Percentiles rank a stretch among this genome's conserved stretches.
These are phyloP conservation scores for Melanaphis sacchari DNA, from an alignment of 1,140 invertebrate species.

Conservation along the genomic window DNA sequence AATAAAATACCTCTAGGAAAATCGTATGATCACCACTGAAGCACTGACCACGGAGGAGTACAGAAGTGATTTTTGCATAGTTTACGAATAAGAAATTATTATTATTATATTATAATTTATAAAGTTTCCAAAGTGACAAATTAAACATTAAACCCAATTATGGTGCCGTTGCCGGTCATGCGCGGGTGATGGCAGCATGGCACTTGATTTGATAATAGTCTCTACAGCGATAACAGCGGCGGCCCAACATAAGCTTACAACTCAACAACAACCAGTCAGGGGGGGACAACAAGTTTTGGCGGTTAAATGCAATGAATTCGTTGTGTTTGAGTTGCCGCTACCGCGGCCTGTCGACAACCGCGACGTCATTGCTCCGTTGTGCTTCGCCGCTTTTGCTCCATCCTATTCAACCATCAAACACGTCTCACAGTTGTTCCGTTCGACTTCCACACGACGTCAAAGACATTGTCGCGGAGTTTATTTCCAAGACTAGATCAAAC, in stretches of 20 bases:
- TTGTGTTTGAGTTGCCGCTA: background rate
- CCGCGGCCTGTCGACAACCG: background rate
- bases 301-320: conserved; percentile 34
- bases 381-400: background rate
- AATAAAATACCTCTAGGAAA: too few relatives aligned
- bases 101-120: too few relatives aligned
- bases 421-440: too few relatives aligned
- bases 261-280: background rate
- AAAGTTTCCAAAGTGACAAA: too few relatives aligned
- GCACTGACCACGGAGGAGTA: too few relatives aligned
- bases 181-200: background rate
- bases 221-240: background rate
- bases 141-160: background rate
- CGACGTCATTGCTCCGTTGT: background rate
- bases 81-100: background rate
- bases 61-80: background rate
- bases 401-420: background rate
- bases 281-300: conserved; percentile 20
- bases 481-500: background rate
- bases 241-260: background rate
- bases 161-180: background rate
- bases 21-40: too few relatives aligned
- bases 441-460: background rate
- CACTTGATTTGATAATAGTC: background rate
- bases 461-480: background rate